Percentiles rank a stretch among this genome's conserved stretches.
These are phyloP conservation scores for Drosophila tsacasi DNA, from an alignment of 1,140 invertebrate genomes.

Conservation along the genomic window DNA sequence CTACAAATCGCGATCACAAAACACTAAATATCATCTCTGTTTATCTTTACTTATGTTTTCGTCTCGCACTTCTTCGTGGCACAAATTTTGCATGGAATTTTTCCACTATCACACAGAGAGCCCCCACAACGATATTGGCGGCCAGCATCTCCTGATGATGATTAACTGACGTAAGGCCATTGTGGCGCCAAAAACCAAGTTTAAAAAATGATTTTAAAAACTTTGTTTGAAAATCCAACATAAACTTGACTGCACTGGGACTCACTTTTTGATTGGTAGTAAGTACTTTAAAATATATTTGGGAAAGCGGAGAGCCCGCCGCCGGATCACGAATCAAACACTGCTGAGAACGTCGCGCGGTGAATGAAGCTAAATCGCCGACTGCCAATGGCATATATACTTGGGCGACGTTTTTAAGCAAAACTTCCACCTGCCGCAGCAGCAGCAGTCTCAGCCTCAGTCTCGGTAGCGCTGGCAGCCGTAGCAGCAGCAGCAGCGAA, in stretches of 20 bases:
- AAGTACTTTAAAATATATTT: conserved; percentile 3
- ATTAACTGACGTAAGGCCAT: not conserved
- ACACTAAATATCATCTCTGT: conserved; percentile 25
- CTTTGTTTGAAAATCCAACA: conserved; percentile 13
- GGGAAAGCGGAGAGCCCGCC: conserved; percentile 9
- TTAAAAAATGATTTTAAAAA: not conserved
- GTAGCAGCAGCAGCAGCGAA: conserved; percentile 27
- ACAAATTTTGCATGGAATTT: conserved; percentile 61
- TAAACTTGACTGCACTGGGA: conserved; percentile 24
- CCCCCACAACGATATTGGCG: conserved; percentile 2
- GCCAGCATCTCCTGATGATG: not conserved
- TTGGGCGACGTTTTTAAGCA: conserved; percentile 55
- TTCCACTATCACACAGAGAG: conserved; percentile 36
- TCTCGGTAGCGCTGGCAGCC: conserved; percentile 14
- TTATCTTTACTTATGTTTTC: conserved; percentile 36
- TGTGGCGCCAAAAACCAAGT: conserved; percentile 5
- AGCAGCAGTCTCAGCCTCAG: conserved; percentile 11
- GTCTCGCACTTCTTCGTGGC: conserved; percentile 45
- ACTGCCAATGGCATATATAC: conserved; percentile 78
- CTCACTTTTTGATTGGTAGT: conserved; percentile 28
- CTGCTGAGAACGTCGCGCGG: conserved; percentile 74
- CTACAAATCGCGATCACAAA: conserved; percentile 34
- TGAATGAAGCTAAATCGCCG: conserved; percentile 77
- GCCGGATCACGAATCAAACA: conserved; percentile 26
- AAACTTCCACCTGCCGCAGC: conserved; percentile 57